These are phyloP conservation scores for Cyanistes caeruleus DNA, from an alignment of 2,113 vertebrate genomes.

Conservation along the genomic window DNA sequence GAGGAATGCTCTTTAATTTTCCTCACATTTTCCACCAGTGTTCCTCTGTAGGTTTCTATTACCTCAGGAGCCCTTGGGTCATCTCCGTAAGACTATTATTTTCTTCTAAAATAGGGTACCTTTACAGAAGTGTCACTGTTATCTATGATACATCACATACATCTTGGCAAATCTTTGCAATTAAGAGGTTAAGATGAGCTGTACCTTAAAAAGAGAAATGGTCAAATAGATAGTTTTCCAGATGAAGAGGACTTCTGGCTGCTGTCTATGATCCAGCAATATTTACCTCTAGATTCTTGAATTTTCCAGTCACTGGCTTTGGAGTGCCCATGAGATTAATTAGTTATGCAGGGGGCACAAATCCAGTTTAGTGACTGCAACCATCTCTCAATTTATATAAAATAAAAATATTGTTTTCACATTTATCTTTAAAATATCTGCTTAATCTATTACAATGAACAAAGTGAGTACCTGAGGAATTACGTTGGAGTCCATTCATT, in stretches of 20 bases:
- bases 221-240: not conserved
- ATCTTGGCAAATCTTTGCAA: not conserved
- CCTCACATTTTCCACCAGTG: not conserved
- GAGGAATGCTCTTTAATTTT: not conserved
- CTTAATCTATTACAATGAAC: slow-evolving; percentile 27
- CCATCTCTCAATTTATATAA: slow-evolving; percentile 7
- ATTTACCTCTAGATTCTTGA: not conserved
- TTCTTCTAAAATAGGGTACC: not conserved
- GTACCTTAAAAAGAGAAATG: not conserved
- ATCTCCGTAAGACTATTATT: not conserved
- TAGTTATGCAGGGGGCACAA: not conserved
- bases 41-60: not conserved
- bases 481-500: slow-evolving; percentile 16
- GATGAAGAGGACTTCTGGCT: not conserved
- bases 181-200: not conserved
- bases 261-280: not conserved
- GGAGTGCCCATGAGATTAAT: slow-evolving; percentile 3
- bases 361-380: not conserved
- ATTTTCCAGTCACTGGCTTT: not conserved
- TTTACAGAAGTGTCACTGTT: not conserved
- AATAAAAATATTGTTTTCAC: slow-evolving; percentile 3
- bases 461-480: slow-evolving; percentile 17
- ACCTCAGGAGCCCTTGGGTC: not conserved
- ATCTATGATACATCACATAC: not conserved
- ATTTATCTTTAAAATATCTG: slow-evolving; percentile 20